A percentile compares a stretch with the other conserved stretches of the same genome.
These are phyloP conservation scores for Diachrysia chrysitis DNA, from an alignment of 2,888 invertebrate species.

Conservation along the genomic window DNA sequence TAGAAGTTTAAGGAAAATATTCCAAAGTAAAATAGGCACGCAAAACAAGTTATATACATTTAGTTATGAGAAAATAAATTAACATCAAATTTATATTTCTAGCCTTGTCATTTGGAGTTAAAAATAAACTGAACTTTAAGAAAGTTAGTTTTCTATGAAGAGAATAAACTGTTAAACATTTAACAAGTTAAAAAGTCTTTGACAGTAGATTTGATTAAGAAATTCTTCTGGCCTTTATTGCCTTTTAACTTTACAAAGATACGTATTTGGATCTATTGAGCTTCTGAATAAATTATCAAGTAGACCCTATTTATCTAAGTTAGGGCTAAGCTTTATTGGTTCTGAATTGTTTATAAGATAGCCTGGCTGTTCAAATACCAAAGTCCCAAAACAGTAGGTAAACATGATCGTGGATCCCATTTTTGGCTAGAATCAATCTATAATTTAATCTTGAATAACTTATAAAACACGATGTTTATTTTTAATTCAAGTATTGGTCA, in stretches of 20 bases:
- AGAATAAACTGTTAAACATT: constrained; percentile 1
- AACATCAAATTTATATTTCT: too few relatives aligned
- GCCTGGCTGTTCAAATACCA: background rate
- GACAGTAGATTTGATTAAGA: background rate
- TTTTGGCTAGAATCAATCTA: background rate
- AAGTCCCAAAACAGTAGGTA: background rate
- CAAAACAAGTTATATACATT: too few relatives aligned
- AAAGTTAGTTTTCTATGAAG: constrained; percentile 2
- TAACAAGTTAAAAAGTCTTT: constrained; percentile 4
- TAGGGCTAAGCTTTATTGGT: constrained; percentile 26
- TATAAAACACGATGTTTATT: background rate
- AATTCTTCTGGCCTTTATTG: constrained; percentile 1
- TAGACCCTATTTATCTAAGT: constrained; percentile 20
- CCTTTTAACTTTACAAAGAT: constrained; percentile 6
- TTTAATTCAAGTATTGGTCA: too few relatives aligned
- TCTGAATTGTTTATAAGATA: constrained; percentile 28
- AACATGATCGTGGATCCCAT: background rate
- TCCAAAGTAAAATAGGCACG: too few relatives aligned
- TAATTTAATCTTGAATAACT: background rate
- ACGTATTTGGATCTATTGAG: background rate
- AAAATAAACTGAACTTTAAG: background rate
- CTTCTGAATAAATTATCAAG: constrained; percentile 28
- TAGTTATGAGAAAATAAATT: too few relatives aligned
- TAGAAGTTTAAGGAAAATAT: too few relatives aligned
- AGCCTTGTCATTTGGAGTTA: background rate